These are phyloP conservation scores for Melangyna quadrimaculata DNA, from an alignment of 2,888 invertebrate species.

Conservation along the genomic window DNA sequence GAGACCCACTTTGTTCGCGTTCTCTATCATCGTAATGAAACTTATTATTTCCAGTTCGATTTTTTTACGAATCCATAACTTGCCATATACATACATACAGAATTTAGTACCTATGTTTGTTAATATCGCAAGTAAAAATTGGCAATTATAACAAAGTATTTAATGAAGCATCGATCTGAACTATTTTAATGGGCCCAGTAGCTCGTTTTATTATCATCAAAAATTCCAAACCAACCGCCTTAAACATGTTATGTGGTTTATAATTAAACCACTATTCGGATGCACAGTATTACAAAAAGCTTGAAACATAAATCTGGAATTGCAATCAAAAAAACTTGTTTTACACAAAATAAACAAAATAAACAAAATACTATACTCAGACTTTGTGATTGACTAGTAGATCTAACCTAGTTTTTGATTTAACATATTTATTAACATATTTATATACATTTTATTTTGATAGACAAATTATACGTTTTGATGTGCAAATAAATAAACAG, in stretches of 20 bases:
- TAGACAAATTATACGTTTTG: not conserved
- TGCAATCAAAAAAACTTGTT: not conserved
- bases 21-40: too few species aligned
- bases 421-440: not conserved
- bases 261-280: not conserved
- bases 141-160: too few species aligned
- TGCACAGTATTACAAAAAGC: not conserved
- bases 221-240: not conserved
- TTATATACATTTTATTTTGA: not conserved
- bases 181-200: not conserved
- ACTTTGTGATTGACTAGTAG: not conserved
- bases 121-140: too few species aligned
- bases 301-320: not conserved
- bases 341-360: not conserved
- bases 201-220: not conserved
- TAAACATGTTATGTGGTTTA: not conserved
- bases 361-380: not conserved
- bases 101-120: too few species aligned
- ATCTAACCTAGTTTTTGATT: not conserved
- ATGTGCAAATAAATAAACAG: not conserved
- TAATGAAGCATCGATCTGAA: too few species aligned
- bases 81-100: too few species aligned
- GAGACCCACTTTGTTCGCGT: too few species aligned
- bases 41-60: too few species aligned
- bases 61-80: too few species aligned